phyloP scores from a whole-genome alignment of 30 jellyfish, hydroid and myxozoan genomes.

The Clytia hemisphaerica region DNA sequence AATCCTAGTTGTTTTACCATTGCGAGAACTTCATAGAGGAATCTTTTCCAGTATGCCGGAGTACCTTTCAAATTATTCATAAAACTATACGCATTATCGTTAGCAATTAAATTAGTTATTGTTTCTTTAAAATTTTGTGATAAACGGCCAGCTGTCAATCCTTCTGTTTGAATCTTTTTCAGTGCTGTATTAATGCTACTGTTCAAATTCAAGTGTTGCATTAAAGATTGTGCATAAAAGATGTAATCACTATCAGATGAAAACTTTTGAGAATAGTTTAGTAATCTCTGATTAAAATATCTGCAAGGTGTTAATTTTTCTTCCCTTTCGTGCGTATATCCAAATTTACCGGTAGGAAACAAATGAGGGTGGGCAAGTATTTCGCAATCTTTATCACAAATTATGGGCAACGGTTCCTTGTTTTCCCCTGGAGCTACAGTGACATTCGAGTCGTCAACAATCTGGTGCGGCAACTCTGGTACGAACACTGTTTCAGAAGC shows the following conservation, averaged over 20 bases:
- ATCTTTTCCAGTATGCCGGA: conserved; percentile 39
- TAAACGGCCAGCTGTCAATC: conserved; percentile 23
- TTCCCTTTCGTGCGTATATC: conserved; percentile 13
- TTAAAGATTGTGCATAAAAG: conserved; percentile 10
- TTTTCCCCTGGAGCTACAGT: too few species aligned
- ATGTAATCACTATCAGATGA: conserved; percentile 25
- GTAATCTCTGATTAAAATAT: conserved; percentile 22
- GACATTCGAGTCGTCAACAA: too few species aligned
- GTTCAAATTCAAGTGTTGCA: conserved; percentile 16
- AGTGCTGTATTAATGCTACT: conserved; percentile 14
- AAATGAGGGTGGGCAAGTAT: conserved; percentile 19
- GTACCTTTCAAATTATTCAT: conserved; percentile 33
- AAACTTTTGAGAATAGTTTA: conserved; percentile 14
- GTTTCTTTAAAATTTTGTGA: conserved; percentile 13
- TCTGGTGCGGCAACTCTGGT: too few species aligned
- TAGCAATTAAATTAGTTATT: conserved; percentile 6
- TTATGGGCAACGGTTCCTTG: too few species aligned
- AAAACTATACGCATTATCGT: conserved; percentile 7
- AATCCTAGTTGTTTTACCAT: conserved; percentile 44
- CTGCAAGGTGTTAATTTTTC: conserved; percentile 22
- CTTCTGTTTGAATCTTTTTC: background rate
- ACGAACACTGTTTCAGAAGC: too few species aligned
- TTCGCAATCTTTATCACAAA: too few species aligned
- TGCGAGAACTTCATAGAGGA: conserved; percentile 30
- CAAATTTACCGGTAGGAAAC: conserved; percentile 39